Base-by-base conservation (phyloP, 1,140 invertebrate genomes). In the Magallana angulata region DNA sequence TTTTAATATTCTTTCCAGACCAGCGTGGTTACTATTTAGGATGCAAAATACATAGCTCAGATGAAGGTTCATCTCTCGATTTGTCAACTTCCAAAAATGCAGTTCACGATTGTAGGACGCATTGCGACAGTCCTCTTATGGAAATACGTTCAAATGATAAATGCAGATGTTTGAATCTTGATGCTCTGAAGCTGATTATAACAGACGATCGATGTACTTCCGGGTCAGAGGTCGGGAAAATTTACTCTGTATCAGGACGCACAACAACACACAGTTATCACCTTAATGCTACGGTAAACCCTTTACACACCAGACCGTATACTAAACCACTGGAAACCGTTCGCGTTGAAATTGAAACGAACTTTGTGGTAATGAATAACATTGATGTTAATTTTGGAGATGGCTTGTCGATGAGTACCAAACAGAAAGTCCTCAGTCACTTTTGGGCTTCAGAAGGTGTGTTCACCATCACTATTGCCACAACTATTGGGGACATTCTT, bases 341-440 rank as follows among this genome's bases (percentile, higher is more conserved):
- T 5, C 71, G 85, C 12, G 91, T 93, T 30, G 71, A 87, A 14
- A 89, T 93, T 6, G 88, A 30, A 12, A 71, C 91, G 5, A 90
- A 89, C 56, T 83, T 91, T 48, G 82, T 84, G 36, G 68, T 92
- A 1, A 82, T 87, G 11, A 83, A 90, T 9, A 85, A 82, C 60
- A 93, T 91, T 82, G 87, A 59, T 30, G 89, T 94, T 59, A 89
- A 93, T 14, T 93, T 94, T 87, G 92, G 91, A 9, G 93, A 94
- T 89, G 92, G 92, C 5, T 88, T 84, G 7, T 89, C 58, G 12
- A 64, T 91, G 12, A 84, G 71, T 3, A 92, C 92, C 0, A 84
- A 85, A 8, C 59, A 85, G 14, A 88, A 90, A 7, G 82, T 87
- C 6, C 82, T 94, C 6, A 89, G 86, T 56, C 91, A 94, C 86